Percentiles rank a stretch among this genome's conserved stretches.
Conservation (phyloP, 2,113 vertebrate genomes). For the Ceratotherium simum region DNA sequence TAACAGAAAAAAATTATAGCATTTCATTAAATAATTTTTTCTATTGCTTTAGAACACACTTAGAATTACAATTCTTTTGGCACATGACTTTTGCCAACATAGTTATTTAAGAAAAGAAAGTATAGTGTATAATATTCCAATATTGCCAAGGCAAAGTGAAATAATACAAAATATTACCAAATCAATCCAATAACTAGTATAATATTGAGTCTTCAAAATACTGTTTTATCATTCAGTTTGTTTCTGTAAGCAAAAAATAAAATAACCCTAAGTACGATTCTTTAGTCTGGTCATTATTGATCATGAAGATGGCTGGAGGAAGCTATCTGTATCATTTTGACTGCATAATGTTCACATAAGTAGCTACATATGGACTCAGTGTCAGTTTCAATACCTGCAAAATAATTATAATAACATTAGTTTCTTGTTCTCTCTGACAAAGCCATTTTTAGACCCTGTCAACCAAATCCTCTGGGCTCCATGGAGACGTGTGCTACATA, state of each 20-base stretch:
- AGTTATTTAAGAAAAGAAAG: not conserved
- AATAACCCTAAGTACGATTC: not conserved
- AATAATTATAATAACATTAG: constrained; percentile 47
- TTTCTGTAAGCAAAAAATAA: constrained; percentile 17
- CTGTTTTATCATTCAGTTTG: not conserved
- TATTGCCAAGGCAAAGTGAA: not conserved
- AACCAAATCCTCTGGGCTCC: constrained; percentile 62
- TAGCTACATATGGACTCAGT: not conserved
- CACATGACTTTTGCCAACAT: not conserved
- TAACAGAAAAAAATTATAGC: not conserved
- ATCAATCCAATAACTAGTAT: not conserved
- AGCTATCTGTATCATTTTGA: not conserved
- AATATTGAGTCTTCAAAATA: not conserved
- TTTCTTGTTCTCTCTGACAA: constrained; percentile 54
- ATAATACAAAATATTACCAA: not conserved
- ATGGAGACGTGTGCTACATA: constrained; percentile 59
- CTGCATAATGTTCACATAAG: not conserved
- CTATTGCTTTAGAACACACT: not conserved
- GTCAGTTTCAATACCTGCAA: constrained; percentile 33
- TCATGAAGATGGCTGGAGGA: not conserved
- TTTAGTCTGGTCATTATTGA: not conserved
- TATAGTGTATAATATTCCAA: not conserved
- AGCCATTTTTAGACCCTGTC: constrained; percentile 67
- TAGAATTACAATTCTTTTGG: not conserved
- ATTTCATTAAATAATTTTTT: constrained; percentile 12